Evolutionary conservation across 2,113 vertebrate genomes (phyloP), one percentile per base, ranked within the genome.

Genomic region (Rhegmatorhina hoffmannsi): DNA sequence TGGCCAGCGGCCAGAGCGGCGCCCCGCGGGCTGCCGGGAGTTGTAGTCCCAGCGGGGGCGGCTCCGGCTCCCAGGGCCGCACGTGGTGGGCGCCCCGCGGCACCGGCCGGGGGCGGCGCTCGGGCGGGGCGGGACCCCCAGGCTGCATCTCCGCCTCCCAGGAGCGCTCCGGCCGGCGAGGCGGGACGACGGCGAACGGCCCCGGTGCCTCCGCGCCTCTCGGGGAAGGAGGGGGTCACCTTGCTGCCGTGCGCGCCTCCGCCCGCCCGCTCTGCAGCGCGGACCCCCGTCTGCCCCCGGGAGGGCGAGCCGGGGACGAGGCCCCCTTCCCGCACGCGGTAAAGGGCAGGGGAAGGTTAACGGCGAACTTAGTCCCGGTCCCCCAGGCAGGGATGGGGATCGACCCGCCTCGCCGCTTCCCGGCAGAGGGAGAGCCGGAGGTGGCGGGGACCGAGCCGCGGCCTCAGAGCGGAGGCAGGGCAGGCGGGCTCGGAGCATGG

Each of bases 301-400:
- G n/a, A 70, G 55, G 8, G 26, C 17, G 44, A 68, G 11, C 23
- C 46, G 10, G 52, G 43, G 33, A 80, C 16, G 24, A 53, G 63
- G 33, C 21, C 78, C 82, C 31, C 14, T 66, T 78, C 26, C 68
- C 47, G n/a, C 70, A 59, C 25, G 34, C 79, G 2, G 33, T 43
- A 92, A 91, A 95, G 92, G 95, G 87, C 90, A 96, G 43, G 70
- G 80, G 95, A 96, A 96, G 95, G 95, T 94, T 83, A 96, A 89
- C 80, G 56, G 66, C 50, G 33, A 75, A 85, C 76, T 79, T 77
- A 84, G 73, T 70, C 40, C 49, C 16, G 47, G 70, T 77, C 25
- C 90, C 62, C 26, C 13, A 3, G 31, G 26, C 9, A 73, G 13
- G 14, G 62, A 87, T 72, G 40, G 59, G 50, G 64, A 77, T 63